Evolutionary conservation across 1,140 invertebrate species (phyloP).

Genomic region (Trichonephila clavipes): DNA sequence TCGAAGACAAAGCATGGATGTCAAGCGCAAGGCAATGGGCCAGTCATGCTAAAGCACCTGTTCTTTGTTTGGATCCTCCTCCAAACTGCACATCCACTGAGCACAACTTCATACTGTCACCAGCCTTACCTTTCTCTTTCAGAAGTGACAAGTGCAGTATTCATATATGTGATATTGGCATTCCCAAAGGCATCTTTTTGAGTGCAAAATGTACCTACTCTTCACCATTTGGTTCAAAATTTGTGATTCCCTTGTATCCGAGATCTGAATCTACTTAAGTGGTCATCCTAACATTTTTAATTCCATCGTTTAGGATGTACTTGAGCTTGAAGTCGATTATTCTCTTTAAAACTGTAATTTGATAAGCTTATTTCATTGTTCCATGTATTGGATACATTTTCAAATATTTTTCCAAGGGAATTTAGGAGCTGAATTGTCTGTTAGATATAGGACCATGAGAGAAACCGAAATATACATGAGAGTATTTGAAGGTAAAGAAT

Average conservation of each 20-base stretch:
- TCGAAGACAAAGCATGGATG: conserved; percentile 78
- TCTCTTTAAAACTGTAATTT: neutral
- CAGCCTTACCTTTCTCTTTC: conserved; percentile 88
- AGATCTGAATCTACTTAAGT: conserved; percentile 28
- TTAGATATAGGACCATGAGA: neutral
- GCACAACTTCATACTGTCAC: conserved; percentile 88
- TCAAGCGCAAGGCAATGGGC: conserved; percentile 85
- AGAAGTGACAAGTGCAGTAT: conserved; percentile 88
- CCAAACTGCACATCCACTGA: conserved; percentile 84
- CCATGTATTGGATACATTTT: neutral
- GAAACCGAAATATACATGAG: neutral
- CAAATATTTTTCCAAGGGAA: neutral
- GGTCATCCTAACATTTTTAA: neutral
- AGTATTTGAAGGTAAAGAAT: neutral
- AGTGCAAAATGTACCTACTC: conserved; percentile 90
- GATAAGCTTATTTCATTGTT: neutral
- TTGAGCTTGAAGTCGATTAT: neutral
- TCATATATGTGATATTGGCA: conserved; percentile 92
- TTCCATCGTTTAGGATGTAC: neutral
- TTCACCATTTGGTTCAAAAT: conserved; percentile 93
- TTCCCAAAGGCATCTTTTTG: conserved; percentile 89
- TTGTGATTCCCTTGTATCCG: conserved; percentile 91
- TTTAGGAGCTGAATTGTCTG: neutral
- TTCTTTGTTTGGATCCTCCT: conserved; percentile 91
- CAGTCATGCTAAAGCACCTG: conserved; percentile 87